A percentile compares a stretch with the other conserved stretches of the same genome.
Evolutionary conservation across 2,797 vertebrate genomes (phyloP).

Genomic region (Pteropus rufus): DNA sequence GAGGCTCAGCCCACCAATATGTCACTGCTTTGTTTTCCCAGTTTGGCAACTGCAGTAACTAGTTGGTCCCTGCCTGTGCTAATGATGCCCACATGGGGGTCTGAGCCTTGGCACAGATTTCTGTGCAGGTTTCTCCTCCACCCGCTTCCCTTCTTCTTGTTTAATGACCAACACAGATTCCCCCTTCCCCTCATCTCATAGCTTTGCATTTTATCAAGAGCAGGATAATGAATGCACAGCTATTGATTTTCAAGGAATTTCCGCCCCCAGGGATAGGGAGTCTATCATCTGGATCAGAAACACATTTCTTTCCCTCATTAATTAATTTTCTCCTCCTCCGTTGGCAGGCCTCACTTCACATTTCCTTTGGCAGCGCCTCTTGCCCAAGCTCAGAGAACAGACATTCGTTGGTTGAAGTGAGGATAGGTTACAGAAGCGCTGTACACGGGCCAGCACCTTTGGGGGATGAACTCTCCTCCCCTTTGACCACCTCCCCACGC

Average conservation of each 20-base stretch:
- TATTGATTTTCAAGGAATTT: slow-evolving; percentile 78
- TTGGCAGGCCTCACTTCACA: slow-evolving; percentile 54
- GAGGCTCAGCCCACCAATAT: background rate
- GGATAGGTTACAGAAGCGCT: background rate
- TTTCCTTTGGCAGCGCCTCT: slow-evolving; percentile 37
- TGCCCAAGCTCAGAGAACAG: background rate
- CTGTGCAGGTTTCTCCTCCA: background rate
- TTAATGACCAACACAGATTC: slow-evolving; percentile 47
- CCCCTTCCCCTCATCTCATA: background rate
- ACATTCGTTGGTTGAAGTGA: background rate
- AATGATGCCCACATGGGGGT: slow-evolving; percentile 33
- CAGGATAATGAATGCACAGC: slow-evolving; percentile 65
- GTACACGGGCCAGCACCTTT: too few species aligned
- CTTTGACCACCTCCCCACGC: background rate
- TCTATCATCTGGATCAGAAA: slow-evolving; percentile 74
- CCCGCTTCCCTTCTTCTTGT: background rate
- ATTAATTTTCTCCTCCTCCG: slow-evolving; percentile 75
- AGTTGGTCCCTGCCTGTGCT: slow-evolving; percentile 30
- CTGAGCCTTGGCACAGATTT: slow-evolving; percentile 59
- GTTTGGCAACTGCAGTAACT: slow-evolving; percentile 34
- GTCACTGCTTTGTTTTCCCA: slow-evolving; percentile 39
- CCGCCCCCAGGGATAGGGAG: slow-evolving; percentile 53
- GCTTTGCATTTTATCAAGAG: slow-evolving; percentile 72
- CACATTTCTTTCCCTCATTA: slow-evolving; percentile 73
- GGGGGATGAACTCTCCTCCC: background rate